A percentile compares a stretch with the other conserved stretches of the same genome.
Conservation (phyloP, 2,113 vertebrate genomes). For the Lonchura striata region DNA sequence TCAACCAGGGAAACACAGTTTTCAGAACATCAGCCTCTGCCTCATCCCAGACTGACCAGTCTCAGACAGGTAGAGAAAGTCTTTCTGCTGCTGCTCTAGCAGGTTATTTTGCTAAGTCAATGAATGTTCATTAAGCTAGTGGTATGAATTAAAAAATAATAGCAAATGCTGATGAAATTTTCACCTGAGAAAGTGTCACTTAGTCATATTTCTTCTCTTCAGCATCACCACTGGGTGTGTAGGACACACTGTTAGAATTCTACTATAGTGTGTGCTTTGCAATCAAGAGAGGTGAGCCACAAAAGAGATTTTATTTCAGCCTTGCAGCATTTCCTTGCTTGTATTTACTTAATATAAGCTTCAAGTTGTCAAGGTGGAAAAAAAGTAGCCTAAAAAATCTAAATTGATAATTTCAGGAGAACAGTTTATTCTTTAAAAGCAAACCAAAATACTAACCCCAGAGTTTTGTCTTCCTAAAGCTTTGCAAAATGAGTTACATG, state of each 20-base stretch:
- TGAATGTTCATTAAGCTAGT: neutral
- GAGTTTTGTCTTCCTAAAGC: neutral
- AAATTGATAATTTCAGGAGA: neutral
- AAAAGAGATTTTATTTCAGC: neutral
- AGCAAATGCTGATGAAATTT: neutral
- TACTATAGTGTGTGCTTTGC: neutral
- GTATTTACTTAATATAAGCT: neutral
- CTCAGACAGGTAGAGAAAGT: neutral
- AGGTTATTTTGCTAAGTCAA: neutral
- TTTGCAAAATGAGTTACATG: neutral
- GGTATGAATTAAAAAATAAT: neutral
- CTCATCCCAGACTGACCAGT: neutral
- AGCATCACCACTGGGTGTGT: neutral
- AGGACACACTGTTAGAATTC: neutral
- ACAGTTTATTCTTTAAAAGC: neutral
- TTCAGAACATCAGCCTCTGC: neutral
- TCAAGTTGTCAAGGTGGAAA: neutral
- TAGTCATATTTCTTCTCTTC: neutral
- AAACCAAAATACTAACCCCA: neutral
- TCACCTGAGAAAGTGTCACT: neutral
- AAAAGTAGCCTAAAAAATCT: neutral
- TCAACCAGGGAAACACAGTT: neutral
- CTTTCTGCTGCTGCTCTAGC: neutral
- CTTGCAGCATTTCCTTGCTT: neutral
- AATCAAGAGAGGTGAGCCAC: rapidly evolving